phyloP scores from a whole-genome alignment of 2,113 vertebrate genomes.

The Damaliscus lunatus region DNA sequence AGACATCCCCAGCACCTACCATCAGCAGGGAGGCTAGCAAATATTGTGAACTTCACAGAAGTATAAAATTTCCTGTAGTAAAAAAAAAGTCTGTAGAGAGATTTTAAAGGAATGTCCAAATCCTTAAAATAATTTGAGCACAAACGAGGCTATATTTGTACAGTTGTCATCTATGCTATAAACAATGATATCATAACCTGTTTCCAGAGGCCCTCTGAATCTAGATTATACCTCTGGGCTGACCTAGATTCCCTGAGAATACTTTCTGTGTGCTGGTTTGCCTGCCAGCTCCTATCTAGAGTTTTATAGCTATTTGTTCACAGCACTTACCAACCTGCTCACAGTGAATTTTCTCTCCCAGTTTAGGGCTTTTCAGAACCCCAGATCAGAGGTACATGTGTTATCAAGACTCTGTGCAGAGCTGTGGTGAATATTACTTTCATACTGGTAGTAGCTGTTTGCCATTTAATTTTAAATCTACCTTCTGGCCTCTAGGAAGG shows the following conservation, averaged over 20 bases:
- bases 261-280: neutral
- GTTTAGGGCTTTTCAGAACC: neutral
- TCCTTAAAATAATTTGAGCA: conserved; percentile 45
- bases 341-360: neutral
- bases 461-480: conserved; percentile 44
- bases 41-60: conserved; percentile 32
- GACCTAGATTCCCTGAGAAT: conserved; percentile 33
- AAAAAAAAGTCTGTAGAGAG: conserved; percentile 21
- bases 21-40: neutral
- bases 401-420: neutral
- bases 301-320: neutral
- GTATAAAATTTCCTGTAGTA: neutral
- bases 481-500: neutral
- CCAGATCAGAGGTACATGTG: neutral
- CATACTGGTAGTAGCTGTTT: neutral
- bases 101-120: neutral
- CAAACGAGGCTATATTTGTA: conserved; percentile 22
- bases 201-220: neutral
- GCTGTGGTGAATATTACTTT: neutral
- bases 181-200: conserved; percentile 40
- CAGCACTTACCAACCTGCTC: neutral
- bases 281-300: neutral
- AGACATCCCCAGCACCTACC: neutral
- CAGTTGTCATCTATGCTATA: neutral
- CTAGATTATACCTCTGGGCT: neutral